Evolutionary conservation across 2,888 invertebrate genomes (phyloP).

Genomic region (Congeria kusceri): DNA sequence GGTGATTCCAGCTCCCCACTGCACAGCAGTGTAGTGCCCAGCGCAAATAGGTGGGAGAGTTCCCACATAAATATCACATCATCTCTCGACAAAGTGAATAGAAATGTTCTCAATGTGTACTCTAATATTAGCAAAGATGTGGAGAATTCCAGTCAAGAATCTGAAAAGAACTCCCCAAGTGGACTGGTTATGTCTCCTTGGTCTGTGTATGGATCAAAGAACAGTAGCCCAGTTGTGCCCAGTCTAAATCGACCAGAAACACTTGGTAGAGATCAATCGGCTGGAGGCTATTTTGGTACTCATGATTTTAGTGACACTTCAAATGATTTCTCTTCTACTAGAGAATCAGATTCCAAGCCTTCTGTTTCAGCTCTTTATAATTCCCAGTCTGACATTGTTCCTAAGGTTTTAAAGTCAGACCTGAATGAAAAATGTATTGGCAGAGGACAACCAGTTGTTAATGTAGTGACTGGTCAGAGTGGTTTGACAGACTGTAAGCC

Average conservation of each 20-base stretch:
- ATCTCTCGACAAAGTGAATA: neutral
- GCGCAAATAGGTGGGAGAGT: neutral
- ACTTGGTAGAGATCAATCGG: neutral
- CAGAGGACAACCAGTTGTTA: no score
- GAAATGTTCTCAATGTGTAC: conserved; percentile 36
- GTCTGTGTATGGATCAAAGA: conserved; percentile 63
- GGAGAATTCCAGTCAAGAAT: conserved; percentile 40
- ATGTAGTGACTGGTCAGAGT: no score
- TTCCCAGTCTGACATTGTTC: no score
- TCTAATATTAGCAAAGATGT: conserved; percentile 6
- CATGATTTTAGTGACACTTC: no score
- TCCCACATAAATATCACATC: neutral
- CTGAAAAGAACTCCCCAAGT: neutral
- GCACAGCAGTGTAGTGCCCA: neutral
- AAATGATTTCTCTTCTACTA: no score
- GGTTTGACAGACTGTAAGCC: neutral
- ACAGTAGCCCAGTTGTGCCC: conserved; percentile 21
- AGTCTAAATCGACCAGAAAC: neutral
- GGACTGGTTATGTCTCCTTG: conserved; percentile 45
- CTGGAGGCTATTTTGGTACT: no score
- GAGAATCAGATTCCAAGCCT: no score
- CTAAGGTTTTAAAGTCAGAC: no score
- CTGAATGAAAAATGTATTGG: no score
- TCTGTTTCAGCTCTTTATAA: no score
- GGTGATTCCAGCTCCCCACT: neutral